These are phyloP conservation scores for Eptesicus fuscus DNA, from an alignment of 2,113 vertebrate species.

Conservation along the genomic window DNA sequence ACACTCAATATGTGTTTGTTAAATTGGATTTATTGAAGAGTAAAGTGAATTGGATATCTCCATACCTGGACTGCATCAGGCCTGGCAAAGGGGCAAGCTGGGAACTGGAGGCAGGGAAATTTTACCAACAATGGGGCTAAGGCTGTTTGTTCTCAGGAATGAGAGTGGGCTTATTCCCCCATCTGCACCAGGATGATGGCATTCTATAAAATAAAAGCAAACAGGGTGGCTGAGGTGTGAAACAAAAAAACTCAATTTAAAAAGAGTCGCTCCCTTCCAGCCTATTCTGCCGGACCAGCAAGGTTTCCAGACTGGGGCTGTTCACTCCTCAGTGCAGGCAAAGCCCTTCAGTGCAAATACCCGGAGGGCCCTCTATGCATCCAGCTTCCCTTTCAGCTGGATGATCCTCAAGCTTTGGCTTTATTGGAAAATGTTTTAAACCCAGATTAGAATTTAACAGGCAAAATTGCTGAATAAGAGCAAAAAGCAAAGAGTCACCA, in stretches of 20 bases:
- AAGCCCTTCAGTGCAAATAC: neutral
- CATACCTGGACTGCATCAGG: neutral
- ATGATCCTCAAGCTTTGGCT: neutral
- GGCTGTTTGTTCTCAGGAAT: neutral
- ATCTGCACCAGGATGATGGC: neutral
- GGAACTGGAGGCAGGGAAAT: neutral
- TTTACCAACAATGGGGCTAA: neutral
- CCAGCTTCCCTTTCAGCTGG: neutral
- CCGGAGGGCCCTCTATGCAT: neutral
- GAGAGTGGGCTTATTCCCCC: neutral
- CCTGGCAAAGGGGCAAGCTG: neutral
- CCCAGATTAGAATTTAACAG: conserved; percentile 47
- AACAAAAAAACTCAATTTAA: neutral
- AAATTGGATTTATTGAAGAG: conserved; percentile 48
- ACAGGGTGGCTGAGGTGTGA: neutral
- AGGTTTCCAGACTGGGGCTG: no score
- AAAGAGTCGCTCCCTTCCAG: neutral
- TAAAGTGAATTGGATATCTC: conserved; percentile 29
- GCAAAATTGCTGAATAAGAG: conserved; percentile 44
- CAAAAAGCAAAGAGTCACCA: conserved; percentile 29
- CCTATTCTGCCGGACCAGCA: neutral
- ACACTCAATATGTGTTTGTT: conserved; percentile 52
- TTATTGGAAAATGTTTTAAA: conserved; percentile 53
- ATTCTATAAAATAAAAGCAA: neutral
- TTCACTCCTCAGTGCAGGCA: accelerated